phyloP scores from a whole-genome alignment of 2,888 invertebrate genomes.

The Hedychridium roseum region DNA sequence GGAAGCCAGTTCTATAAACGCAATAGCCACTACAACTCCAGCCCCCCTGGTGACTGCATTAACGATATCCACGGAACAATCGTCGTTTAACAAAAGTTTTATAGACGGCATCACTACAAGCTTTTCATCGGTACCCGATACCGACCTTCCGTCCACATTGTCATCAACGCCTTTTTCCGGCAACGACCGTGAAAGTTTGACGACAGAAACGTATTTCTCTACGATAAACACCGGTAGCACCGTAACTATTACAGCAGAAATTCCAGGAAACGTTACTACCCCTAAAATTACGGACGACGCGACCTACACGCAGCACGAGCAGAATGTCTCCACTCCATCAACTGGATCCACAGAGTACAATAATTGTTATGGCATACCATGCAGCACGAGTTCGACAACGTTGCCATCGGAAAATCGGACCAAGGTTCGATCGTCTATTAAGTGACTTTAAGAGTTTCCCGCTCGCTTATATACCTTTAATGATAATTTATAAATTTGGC shows the following conservation, averaged over 20 bases:
- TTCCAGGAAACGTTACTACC: constrained; percentile 4
- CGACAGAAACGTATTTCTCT: too few species aligned
- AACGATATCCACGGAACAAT: too few species aligned
- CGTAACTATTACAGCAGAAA: neutral
- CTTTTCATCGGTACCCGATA: neutral
- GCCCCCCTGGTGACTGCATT: too few species aligned
- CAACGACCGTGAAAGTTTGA: too few species aligned
- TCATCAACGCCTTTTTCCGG: constrained; percentile 7
- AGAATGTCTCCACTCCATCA: constrained; percentile 6
- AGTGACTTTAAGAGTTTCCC: too few species aligned
- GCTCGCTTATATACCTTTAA: too few species aligned
- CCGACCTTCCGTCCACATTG: constrained; percentile 1
- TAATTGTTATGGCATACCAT: constrained; percentile 24
- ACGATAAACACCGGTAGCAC: neutral
- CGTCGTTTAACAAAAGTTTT: too few species aligned
- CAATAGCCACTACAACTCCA: too few species aligned
- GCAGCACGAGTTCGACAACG: constrained; percentile 20
- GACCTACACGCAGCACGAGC: constrained; percentile 2
- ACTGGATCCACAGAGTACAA: neutral
- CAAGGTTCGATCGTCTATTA: too few species aligned
- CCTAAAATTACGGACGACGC: constrained; percentile 9
- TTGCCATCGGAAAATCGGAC: constrained; percentile 20
- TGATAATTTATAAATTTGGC: neutral
- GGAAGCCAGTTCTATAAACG: too few species aligned
- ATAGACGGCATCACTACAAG: neutral